A percentile compares a stretch with the other conserved stretches of the same genome.
These are phyloP conservation scores for Icerya purchasi DNA, from an alignment of 2,888 invertebrate species.

Conservation along the genomic window DNA sequence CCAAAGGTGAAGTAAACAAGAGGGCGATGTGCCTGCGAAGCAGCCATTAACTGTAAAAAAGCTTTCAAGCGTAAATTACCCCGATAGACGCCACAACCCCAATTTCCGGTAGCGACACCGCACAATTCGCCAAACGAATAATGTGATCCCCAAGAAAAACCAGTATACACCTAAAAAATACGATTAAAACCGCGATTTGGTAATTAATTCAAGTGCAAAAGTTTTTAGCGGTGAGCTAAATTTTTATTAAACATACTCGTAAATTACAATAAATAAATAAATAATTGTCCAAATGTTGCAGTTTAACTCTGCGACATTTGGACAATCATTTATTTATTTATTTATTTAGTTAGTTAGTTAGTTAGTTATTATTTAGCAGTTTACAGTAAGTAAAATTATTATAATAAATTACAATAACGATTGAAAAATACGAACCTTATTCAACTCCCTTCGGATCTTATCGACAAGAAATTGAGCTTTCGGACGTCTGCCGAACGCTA, in stretches of 20 bases:
- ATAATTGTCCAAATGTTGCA: too few relatives aligned
- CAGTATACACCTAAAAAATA: constrained; percentile 56
- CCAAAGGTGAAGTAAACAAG: constrained; percentile 70
- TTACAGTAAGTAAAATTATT: too few relatives aligned
- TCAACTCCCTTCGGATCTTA: constrained; percentile 51
- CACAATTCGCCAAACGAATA: constrained; percentile 26
- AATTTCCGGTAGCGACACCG: constrained; percentile 73
- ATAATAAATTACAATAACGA: too few relatives aligned
- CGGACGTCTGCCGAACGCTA: constrained; percentile 31
- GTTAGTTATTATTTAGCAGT: too few relatives aligned
- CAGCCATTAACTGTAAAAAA: constrained; percentile 56
- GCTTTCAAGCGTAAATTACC: constrained; percentile 51
- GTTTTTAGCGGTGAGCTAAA: too few relatives aligned
- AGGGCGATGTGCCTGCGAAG: constrained; percentile 35
- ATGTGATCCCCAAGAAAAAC: constrained; percentile 30
- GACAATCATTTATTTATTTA: too few relatives aligned
- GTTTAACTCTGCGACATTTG: too few relatives aligned
- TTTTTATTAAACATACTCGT: too few relatives aligned
- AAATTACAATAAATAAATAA: too few relatives aligned
- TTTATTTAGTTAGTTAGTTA: too few relatives aligned
- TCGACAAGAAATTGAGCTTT: constrained; percentile 35
- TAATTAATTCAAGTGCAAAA: too few relatives aligned
- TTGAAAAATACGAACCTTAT: constrained; percentile 50
- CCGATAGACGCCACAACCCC: constrained; percentile 81
- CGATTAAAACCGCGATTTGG: too few relatives aligned